phyloP scores from a whole-genome alignment of 1,140 invertebrate species.

The Gryllus bimaculatus region DNA sequence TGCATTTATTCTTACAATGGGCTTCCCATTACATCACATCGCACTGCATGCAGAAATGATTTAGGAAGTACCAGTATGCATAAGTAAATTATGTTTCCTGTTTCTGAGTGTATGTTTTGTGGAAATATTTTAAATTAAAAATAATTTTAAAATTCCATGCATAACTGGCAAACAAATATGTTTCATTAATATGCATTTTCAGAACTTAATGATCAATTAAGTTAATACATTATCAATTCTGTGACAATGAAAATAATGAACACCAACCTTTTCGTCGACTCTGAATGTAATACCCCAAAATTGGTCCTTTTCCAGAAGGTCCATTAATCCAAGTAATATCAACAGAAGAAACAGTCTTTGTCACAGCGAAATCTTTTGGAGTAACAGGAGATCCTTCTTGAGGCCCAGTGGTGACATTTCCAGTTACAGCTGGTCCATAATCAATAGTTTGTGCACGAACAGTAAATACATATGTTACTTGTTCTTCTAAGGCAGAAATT shows the following conservation, averaged over 20 bases:
- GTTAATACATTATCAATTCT: too few relatives aligned
- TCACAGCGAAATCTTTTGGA: conserved; percentile 60
- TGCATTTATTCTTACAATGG: too few relatives aligned
- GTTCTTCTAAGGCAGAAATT: conserved; percentile 80
- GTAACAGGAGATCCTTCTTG: conserved; percentile 79
- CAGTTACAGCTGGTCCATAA: conserved; percentile 63
- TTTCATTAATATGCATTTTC: too few relatives aligned
- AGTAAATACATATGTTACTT: conserved; percentile 82
- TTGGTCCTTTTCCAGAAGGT: conserved; percentile 69
- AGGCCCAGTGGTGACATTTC: conserved; percentile 88
- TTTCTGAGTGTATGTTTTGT: too few relatives aligned
- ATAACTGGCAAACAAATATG: too few relatives aligned
- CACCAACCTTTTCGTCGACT: conserved; percentile 69
- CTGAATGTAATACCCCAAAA: conserved; percentile 90
- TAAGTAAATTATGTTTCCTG: too few relatives aligned
- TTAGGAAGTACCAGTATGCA: too few relatives aligned
- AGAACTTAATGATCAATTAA: too few relatives aligned
- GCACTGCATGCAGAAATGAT: too few relatives aligned
- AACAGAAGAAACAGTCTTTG: conserved; percentile 72
- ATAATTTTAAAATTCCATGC: too few relatives aligned
- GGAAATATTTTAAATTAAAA: too few relatives aligned
- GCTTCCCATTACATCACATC: too few relatives aligned
- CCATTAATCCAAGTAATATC: conserved; percentile 83
- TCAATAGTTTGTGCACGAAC: conserved; percentile 84
- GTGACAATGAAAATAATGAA: not conserved